Base-by-base conservation (phyloP, 2,797 vertebrate species). In the Acestrorhynchus altus region DNA sequence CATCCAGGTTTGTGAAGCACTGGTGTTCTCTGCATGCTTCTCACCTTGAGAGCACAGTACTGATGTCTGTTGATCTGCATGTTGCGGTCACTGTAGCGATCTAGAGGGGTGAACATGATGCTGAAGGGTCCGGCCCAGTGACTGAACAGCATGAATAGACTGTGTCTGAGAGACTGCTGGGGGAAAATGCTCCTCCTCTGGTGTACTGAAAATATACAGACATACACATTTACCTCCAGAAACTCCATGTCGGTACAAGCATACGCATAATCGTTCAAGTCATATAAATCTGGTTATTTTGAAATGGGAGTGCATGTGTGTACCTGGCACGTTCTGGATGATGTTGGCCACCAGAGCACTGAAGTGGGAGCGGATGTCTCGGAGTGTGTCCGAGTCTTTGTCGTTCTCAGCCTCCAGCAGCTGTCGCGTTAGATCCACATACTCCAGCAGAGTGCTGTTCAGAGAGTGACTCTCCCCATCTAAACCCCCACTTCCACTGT, bases 81-180 rank as follows among this genome's bases (percentile, higher is more conserved):
- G 89, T 99, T 98, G 83, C 98, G 94, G 83, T 99, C 98, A 77
- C 98, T 99, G 93, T 99, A 99, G 92, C 98, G 95, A 91, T 99
- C 98, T 84, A 99, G 86, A 1, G 98, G 98, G 7, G 98, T 99
- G 91, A 99, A 99, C 98, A 99, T 99, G 88, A 99, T 99, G 92
- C 98, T 99, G 81, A 99, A 99, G 84, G 98, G 98, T n/a, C 98
- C 97, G 0, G 98, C 98, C 98, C 98, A 99, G 84, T 99, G 98
- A 91, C 98, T 99, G 93, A 99, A 99, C 87, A 99, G 90, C 98
- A 99, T 99, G 86, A 99, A 99, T 1, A 99, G 93, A 84, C 98
- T 99, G 90, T 99, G 98, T 85, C 98, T 96, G 56, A 99, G 94
- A 52, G 97, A 98, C 92, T 99, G 98, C 83, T 99, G 98, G 4